These are phyloP conservation scores for Athalia circularis DNA, from an alignment of 2,888 invertebrate species.

Conservation along the genomic window DNA sequence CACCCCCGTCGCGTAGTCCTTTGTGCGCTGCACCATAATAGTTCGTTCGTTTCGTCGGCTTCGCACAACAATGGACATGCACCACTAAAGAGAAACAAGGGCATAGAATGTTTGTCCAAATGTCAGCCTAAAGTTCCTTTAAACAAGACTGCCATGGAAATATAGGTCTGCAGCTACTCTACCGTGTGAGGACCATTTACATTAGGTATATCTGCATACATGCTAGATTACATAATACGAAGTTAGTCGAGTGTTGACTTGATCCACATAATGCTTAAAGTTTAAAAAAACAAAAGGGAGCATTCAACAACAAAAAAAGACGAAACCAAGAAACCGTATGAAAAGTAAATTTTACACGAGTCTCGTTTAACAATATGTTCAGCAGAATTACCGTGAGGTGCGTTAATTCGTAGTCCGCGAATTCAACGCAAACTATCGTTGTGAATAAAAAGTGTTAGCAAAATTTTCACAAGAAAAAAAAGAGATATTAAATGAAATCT, in stretches of 20 bases:
- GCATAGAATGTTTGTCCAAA: constrained; percentile 28
- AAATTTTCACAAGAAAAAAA: constrained; percentile 12
- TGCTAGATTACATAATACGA: neutral
- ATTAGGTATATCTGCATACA: neutral
- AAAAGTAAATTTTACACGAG: neutral
- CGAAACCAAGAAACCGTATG: neutral
- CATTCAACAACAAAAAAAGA: neutral
- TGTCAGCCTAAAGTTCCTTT: constrained; percentile 9
- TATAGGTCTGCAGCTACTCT: neutral
- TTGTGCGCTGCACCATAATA: constrained; percentile 16
- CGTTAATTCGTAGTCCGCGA: constrained; percentile 12
- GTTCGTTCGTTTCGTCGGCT: constrained; percentile 32
- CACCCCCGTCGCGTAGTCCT: neutral
- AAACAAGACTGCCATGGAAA: constrained; percentile 9
- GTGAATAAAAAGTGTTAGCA: constrained; percentile 7
- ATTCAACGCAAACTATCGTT: constrained; percentile 1
- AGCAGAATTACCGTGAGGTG: constrained; percentile 8
- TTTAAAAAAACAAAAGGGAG: neutral
- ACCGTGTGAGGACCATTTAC: neutral
- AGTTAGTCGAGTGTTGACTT: constrained; percentile 2
- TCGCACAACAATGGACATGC: constrained; percentile 45
- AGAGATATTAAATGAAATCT: neutral
- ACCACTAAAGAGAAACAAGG: constrained; percentile 24
- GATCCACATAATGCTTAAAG: neutral
- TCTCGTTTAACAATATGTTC: neutral